Evolutionary conservation across 2,888 invertebrate species (phyloP), one percentile per base, ranked within the genome.

Genomic region (Harpalus rubripes): DNA sequence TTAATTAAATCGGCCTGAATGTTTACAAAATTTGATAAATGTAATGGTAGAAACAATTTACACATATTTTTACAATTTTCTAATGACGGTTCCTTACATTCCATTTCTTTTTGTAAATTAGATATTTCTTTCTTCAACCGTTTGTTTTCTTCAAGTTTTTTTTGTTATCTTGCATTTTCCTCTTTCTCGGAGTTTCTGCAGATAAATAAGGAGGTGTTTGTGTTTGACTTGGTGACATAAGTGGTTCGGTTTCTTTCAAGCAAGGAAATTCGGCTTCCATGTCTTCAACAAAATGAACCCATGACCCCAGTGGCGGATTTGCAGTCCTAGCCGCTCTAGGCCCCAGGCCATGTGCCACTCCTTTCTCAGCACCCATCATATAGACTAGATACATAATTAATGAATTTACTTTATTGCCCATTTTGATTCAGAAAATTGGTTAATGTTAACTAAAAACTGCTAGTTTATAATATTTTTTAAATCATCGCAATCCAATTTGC

Each of bases 1-100:
- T 16, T 4, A 7, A 58, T 26, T 12, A 84, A 61, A 12, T 68
- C 39, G 10, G 78, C 78, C 59, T 84, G 84, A 15, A 61, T 32
- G 15, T 84, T 84, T 10, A 84, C 84, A 78, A 79, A 61, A 39
- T 78, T 41, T 10, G 78, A 76, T 16, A 79, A 58, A 15, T 56
- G 6, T 79, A 59, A 26, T n/a, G 84, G 18, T 59, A 84, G 76
- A 78, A 79, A 59, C 16, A 16, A 16, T 12, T 59, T 2, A 8
- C 59, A 59, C 8, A 59, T 59, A 5, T n/a, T 59, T 59, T 59
- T 16, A 59, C 1, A 59, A 16, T 59, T 7, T 59, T 8, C 59
- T 2, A 59, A 16, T 16, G 59, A 59, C 7, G n/a, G n/a, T n/a
- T 59, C 59, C n/a, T 59, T 16, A 59, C 44, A 44, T 44, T 44